Evolutionary conservation across 2,888 invertebrate genomes (phyloP), one percentile per base, ranked within the genome.

Genomic region (Machimus rusticus): DNA sequence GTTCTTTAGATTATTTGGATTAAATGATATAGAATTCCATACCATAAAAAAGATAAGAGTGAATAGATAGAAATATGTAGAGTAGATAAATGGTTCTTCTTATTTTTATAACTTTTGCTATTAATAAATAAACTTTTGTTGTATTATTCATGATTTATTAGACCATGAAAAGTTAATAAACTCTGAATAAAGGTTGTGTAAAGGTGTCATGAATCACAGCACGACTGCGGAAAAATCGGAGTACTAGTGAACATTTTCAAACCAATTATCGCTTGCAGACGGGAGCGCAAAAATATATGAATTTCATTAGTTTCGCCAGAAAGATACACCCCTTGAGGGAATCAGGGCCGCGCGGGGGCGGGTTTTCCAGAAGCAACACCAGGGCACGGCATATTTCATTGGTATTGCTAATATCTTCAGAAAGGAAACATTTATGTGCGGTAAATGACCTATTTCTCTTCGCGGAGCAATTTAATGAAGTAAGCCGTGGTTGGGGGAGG

Each of bases 401-500:
- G 66, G 66, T 66, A 66, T 66, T 66, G 66, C 66, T 66, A 66
- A 66, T 66, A 66, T 66, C 66, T 66, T 9, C 66, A 66, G 66
- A 66, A 66, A 23, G 66, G 66, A 66, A 66, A 66, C 66, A 66
- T 66, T 66, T 66, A 66, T 66, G 66, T 66, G 66, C 66, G 66
- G 23, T 23, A 66, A 76, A 76, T 76, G 76, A 76, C 76, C 76
- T 76, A n/a, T 39, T 76, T 76, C 76, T 76, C 39, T 76, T 39
- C 37, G 76, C 34, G 76, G 37, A 76, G 16, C 34, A 76, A 76
- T 76, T 76, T 76, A 76, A 76, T 76, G 76, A 76, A 39, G 76
- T 76, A 76, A 76, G 14, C n/a, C 37, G 14, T 6, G 23, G 57
- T 37, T 14, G 14, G 39, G 34, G 37, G 28, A 5, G 14, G n/a